Base-by-base conservation (phyloP, 2,113 vertebrate species). In the Probosciger aterrimus region DNA sequence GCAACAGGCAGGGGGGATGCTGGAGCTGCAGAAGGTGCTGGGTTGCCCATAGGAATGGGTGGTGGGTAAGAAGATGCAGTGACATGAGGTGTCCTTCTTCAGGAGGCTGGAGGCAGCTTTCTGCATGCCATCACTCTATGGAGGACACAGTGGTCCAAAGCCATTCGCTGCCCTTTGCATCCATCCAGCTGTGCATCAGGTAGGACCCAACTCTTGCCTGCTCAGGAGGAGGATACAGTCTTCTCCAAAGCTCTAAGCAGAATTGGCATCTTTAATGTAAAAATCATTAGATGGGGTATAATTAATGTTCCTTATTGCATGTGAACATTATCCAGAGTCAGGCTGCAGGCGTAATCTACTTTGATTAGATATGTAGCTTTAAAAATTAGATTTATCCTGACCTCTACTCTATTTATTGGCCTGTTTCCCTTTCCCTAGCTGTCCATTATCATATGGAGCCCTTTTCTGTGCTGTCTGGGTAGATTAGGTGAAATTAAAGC, bases 301-400 rank as follows among this genome's bases (percentile, higher is more conserved):
- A 95, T 96, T 93, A 96, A 83, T 18, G 69, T 28, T 95, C 79
- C 73, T 88, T 92, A 43, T 89, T 95, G 59, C 80, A 78, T 62
- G 64, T 83, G 93, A 95, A 95, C 71, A 23, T 95, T 94, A 88
- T 35, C 94, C 96, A 95, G 96, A 97, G 92, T 90, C 93, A 82
- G 82, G 71, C 92, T 88, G 88, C 82, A 86, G 89, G 76, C 14
- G 2, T 95, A 75, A 94, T 96, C 94, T 74, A 50, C 86, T 87
- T 93, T 96, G 77, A 95, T 96, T 95, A 81, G 86, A 90, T 94
- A 76, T 9, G 73, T 90, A 87, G 78, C 86, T 86, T 92, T 85
- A 93, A 92, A 86, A 97, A 96, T 95, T 95, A 96, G 95, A 95
- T 97, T 96, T 8, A 83, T 84, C 82, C 74, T 50, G 85, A 63